A percentile compares a stretch with the other conserved stretches of the same genome.
These are phyloP conservation scores for Anolis carolinensis DNA, from an alignment of 2,113 vertebrate genomes.

Conservation along the genomic window DNA sequence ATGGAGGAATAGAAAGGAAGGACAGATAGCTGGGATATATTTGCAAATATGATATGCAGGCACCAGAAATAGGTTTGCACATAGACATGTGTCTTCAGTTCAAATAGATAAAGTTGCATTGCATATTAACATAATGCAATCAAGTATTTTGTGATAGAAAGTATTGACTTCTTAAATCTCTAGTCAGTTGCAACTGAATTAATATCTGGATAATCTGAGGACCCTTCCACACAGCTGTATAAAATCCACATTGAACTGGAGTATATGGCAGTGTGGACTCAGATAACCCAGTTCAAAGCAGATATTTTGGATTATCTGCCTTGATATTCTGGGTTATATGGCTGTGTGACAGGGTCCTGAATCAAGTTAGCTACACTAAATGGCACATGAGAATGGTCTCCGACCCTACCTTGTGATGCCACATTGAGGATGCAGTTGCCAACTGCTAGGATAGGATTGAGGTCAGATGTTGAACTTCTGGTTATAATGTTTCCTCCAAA, in stretches of 20 bases:
- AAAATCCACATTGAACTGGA: too few species aligned
- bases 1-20: not conserved
- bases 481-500: slow-evolving; percentile 88
- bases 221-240: too few species aligned
- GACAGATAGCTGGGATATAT: not conserved
- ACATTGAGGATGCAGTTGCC: slow-evolving; percentile 80
- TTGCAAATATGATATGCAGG: not conserved
- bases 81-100: not conserved
- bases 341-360: too few species aligned
- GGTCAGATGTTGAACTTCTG: slow-evolving; percentile 86
- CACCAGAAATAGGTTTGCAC: not conserved
- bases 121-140: not conserved
- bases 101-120: not conserved
- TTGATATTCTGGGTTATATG: too few species aligned
- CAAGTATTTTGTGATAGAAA: too few species aligned
- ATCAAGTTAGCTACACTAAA: not conserved
- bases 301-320: too few species aligned
- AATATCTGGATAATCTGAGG: not conserved
- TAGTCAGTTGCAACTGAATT: not conserved
- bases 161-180: not conserved
- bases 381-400: not conserved
- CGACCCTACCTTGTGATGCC: slow-evolving; percentile 77
- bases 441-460: slow-evolving; percentile 88
- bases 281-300: too few species aligned
- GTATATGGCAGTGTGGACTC: too few species aligned